phyloP scores from a whole-genome alignment of 2,888 invertebrate genomes.

The Sinohyriopsis cumingii region DNA sequence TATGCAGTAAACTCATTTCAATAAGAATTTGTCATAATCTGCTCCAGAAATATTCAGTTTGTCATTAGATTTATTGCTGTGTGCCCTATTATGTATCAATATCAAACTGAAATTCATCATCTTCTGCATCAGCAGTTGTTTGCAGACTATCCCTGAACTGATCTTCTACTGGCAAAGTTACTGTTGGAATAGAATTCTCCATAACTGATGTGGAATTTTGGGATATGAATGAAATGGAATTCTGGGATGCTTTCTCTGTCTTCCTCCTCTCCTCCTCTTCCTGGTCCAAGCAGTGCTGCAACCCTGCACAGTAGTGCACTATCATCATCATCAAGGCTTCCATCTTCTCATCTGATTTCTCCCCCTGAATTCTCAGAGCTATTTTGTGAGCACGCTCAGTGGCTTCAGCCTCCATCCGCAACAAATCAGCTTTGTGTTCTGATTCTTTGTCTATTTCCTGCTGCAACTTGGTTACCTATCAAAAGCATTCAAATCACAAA shows the following conservation, averaged over 20 bases:
- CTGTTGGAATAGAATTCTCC: too few relatives aligned
- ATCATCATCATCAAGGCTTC: constrained; percentile 93
- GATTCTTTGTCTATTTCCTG: constrained; percentile 84
- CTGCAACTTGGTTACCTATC: constrained; percentile 83
- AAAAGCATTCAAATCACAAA: not conserved
- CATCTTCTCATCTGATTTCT: constrained; percentile 87
- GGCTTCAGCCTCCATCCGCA: constrained; percentile 71
- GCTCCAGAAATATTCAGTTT: too few relatives aligned
- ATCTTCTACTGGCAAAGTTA: too few relatives aligned
- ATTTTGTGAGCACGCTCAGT: constrained; percentile 54
- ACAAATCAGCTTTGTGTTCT: constrained; percentile 74
- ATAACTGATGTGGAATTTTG: too few relatives aligned
- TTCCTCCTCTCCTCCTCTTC: constrained; percentile 61
- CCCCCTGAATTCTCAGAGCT: constrained; percentile 67
- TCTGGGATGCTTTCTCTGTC: not conserved
- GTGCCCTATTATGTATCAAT: too few relatives aligned
- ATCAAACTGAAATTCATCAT: too few relatives aligned
- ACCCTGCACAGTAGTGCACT: constrained; percentile 94
- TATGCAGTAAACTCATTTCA: too few relatives aligned
- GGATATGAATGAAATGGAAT: too few relatives aligned
- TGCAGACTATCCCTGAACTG: too few relatives aligned
- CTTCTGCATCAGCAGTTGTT: too few relatives aligned
- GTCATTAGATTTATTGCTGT: too few relatives aligned
- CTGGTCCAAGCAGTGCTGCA: constrained; percentile 84
- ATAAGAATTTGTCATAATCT: too few relatives aligned